These are phyloP conservation scores for Agonopterix arenella DNA, from an alignment of 2,888 invertebrate genomes.

Conservation along the genomic window DNA sequence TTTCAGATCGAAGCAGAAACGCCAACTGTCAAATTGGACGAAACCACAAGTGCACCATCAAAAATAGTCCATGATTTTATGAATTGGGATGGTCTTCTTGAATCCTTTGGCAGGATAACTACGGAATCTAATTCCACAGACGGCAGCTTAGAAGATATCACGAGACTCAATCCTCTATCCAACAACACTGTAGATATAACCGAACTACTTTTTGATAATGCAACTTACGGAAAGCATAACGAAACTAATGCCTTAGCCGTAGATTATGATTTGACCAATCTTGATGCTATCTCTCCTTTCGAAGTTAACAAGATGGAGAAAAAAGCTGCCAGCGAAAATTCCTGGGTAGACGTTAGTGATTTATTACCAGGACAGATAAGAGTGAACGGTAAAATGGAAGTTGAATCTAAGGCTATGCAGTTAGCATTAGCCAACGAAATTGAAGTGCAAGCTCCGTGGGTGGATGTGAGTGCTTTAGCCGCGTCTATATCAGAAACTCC, in stretches of 20 bases:
- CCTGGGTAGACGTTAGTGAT: slow-evolving; percentile 46
- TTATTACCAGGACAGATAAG: slow-evolving; percentile 23
- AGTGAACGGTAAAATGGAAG: slow-evolving; percentile 34
- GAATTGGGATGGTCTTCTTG: slow-evolving; percentile 66
- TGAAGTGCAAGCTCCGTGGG: slow-evolving; percentile 85
- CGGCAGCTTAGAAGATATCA: slow-evolving; percentile 54
- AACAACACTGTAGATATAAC: slow-evolving; percentile 54
- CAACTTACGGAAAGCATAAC: slow-evolving; percentile 41
- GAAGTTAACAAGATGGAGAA: slow-evolving; percentile 39
- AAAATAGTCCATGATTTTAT: slow-evolving; percentile 39
- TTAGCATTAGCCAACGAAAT: slow-evolving; percentile 85
- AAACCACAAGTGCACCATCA: slow-evolving; percentile 17
- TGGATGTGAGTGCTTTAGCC: slow-evolving; percentile 83
- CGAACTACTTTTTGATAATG: slow-evolving; percentile 54
- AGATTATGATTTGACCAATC: slow-evolving; percentile 53
- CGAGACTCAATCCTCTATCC: slow-evolving; percentile 33
- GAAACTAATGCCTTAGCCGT: slow-evolving; percentile 33
- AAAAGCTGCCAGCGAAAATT: slow-evolving; percentile 24
- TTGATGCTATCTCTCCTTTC: slow-evolving; percentile 46
- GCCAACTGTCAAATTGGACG: slow-evolving; percentile 24
- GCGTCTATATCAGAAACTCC: slow-evolving; percentile 80
- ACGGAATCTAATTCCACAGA: slow-evolving; percentile 65
- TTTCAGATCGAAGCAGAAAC: slow-evolving; percentile 42
- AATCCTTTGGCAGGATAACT: slow-evolving; percentile 63
- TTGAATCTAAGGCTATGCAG: slow-evolving; percentile 78